Conservation (phyloP, 2,113 vertebrate species). For the Dermatemys mawii region DNA sequence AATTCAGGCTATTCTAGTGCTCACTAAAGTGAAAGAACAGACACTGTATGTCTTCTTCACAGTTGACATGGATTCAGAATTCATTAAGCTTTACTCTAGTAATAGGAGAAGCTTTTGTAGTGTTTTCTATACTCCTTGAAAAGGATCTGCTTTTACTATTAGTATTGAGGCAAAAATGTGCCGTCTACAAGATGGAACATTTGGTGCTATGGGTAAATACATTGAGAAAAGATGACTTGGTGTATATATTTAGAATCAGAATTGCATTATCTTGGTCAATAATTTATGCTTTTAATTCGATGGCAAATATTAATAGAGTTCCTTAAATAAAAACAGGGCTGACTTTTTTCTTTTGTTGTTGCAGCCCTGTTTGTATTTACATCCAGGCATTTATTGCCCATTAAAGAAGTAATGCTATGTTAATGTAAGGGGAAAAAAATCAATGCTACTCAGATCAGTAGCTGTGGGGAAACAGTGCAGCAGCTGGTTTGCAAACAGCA, state of each 20-base stretch:
- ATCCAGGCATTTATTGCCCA: slow-evolving; percentile 89
- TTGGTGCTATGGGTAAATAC: slow-evolving; percentile 65
- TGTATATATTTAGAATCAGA: slow-evolving; percentile 73
- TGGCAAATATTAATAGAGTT: slow-evolving; percentile 80
- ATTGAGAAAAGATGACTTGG: slow-evolving; percentile 62
- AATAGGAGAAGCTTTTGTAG: slow-evolving; percentile 18
- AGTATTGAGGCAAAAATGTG: slow-evolving; percentile 61
- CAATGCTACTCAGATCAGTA: slow-evolving; percentile 90
- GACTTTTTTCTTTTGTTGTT: slow-evolving; percentile 74
- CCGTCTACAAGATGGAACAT: slow-evolving; percentile 53
- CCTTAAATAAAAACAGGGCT: slow-evolving; percentile 75
- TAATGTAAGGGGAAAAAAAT: slow-evolving; percentile 90
- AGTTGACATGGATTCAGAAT: slow-evolving; percentile 15
- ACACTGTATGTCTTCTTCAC: slow-evolving; percentile 1
- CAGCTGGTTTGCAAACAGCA: slow-evolving; percentile 89
- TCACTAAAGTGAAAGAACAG: slow-evolving; percentile 15
- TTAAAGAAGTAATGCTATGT: slow-evolving; percentile 92
- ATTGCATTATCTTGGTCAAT: slow-evolving; percentile 78
- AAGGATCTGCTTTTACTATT: slow-evolving; percentile 44
- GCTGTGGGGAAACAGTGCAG: slow-evolving; percentile 87
- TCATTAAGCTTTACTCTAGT: slow-evolving; percentile 36
- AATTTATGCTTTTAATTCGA: slow-evolving; percentile 76
- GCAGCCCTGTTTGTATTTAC: slow-evolving; percentile 85
- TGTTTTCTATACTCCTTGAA: slow-evolving; percentile 38
- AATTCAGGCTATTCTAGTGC: background rate